Percentiles rank a stretch among this genome's conserved stretches.
Conservation (phyloP, 2,797 vertebrate species). For the Pseudochromis fuscus region DNA sequence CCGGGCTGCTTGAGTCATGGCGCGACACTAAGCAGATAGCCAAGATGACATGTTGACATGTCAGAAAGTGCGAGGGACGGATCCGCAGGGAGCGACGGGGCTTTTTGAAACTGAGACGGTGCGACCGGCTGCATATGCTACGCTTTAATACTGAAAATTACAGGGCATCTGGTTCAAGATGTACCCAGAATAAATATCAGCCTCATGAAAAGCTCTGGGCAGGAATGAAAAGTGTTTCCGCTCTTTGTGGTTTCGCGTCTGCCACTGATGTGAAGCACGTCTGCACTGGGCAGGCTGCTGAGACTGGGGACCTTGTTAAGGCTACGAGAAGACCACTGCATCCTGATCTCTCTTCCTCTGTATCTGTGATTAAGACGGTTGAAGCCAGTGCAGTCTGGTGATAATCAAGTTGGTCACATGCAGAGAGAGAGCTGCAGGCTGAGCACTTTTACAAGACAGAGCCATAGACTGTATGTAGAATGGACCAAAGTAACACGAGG, state of each 20-base stretch:
- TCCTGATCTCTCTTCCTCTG: constrained; percentile 32
- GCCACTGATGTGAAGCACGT: constrained; percentile 47
- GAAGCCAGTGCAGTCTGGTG: background rate
- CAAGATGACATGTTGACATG: constrained; percentile 63
- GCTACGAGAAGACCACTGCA: constrained; percentile 42
- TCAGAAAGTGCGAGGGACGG: constrained; percentile 49
- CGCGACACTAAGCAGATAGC: constrained; percentile 53
- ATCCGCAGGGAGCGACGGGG: constrained; percentile 26
- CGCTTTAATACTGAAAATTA: constrained; percentile 30
- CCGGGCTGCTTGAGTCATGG: constrained; percentile 37
- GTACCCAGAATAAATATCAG: constrained; percentile 51
- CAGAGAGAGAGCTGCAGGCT: constrained; percentile 11
- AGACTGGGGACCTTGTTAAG: constrained; percentile 54
- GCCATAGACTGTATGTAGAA: too few species aligned
- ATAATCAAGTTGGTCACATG: constrained; percentile 16
- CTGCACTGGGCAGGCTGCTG: constrained; percentile 25
- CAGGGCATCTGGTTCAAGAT: constrained; percentile 35
- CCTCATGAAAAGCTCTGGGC: constrained; percentile 34
- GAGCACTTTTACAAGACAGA: background rate
- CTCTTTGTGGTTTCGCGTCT: constrained; percentile 41
- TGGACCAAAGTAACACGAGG: too few species aligned
- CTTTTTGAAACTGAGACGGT: constrained; percentile 35
- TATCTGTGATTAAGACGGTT: constrained; percentile 31
- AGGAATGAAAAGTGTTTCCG: constrained; percentile 39
- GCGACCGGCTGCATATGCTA: constrained; percentile 40